These are phyloP conservation scores for Drosophila trichaetosa DNA, from an alignment of 2,888 invertebrate species.

Conservation along the genomic window DNA sequence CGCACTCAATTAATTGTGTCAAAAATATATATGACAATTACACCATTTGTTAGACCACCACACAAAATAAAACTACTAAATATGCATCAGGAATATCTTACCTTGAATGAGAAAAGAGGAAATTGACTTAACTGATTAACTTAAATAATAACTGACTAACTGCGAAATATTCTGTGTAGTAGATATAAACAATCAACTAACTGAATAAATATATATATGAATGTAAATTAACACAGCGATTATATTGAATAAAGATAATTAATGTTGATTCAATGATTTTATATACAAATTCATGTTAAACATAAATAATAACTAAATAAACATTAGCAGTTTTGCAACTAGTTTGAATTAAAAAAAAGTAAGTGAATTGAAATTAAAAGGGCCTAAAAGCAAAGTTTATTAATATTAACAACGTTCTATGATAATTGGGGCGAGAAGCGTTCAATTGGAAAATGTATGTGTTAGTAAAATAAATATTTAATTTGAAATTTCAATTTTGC, in stretches of 20 bases:
- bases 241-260: neutral
- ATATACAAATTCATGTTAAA: neutral
- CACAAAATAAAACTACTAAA: neutral
- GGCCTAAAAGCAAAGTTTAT: neutral
- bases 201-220: too few relatives aligned
- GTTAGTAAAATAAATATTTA: slow-evolving; percentile 52
- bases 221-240: neutral
- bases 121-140: neutral
- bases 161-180: neutral
- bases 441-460: slow-evolving; percentile 11
- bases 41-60: neutral
- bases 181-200: neutral
- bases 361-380: neutral
- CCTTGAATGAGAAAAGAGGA: neutral
- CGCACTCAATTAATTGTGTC: slow-evolving; percentile 5
- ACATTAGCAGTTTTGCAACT: neutral
- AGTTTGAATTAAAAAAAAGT: neutral
- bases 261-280: neutral
- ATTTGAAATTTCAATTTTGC: slow-evolving; percentile 32
- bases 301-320: neutral
- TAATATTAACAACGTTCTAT: neutral
- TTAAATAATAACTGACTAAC: neutral
- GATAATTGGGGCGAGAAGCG: neutral
- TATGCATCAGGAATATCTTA: neutral
- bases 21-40: neutral